These are phyloP conservation scores for Papilio gigon DNA, from an alignment of 2,888 invertebrate genomes.

Conservation along the genomic window DNA sequence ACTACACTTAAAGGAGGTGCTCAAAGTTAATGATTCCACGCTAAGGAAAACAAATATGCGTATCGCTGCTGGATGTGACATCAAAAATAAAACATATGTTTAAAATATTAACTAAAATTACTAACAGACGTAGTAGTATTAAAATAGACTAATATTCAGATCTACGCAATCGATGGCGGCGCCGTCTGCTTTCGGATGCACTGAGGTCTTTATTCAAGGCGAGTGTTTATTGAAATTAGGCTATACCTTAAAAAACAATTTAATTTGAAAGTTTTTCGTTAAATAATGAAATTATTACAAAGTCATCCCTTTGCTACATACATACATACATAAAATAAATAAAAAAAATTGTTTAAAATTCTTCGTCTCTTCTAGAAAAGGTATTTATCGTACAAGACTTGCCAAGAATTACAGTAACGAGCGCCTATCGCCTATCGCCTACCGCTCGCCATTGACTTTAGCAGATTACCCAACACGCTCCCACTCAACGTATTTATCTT, in stretches of 20 bases:
- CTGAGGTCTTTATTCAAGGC: too few relatives aligned
- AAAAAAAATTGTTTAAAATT: background rate
- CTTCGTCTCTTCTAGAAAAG: slow-evolving; percentile 28
- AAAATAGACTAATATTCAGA: too few relatives aligned
- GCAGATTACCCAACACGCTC: slow-evolving; percentile 61
- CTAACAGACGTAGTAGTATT: too few relatives aligned
- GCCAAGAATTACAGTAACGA: slow-evolving; percentile 62
- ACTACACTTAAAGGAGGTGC: slow-evolving; percentile 53
- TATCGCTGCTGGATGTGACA: slow-evolving; percentile 39
- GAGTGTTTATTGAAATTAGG: too few relatives aligned
- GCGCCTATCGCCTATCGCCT: too few relatives aligned
- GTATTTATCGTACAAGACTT: slow-evolving; percentile 41
- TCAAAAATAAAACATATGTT: background rate
- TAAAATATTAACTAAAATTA: too few relatives aligned
- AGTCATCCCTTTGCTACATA: too few relatives aligned
- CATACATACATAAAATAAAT: background rate
- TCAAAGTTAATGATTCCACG: slow-evolving; percentile 59
- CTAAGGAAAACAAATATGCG: slow-evolving; percentile 50
- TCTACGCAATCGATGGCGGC: too few relatives aligned
- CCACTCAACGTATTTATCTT: slow-evolving; percentile 40
- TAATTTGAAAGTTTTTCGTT: too few relatives aligned
- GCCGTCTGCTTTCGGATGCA: too few relatives aligned
- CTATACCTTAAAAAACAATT: too few relatives aligned
- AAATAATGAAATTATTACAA: too few relatives aligned
- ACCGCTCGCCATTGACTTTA: slow-evolving; percentile 57